A percentile compares a stretch with the other conserved stretches of the same genome.
These are phyloP conservation scores for Bellardia pandia DNA, from an alignment of 2,888 invertebrate species.

Conservation along the genomic window DNA sequence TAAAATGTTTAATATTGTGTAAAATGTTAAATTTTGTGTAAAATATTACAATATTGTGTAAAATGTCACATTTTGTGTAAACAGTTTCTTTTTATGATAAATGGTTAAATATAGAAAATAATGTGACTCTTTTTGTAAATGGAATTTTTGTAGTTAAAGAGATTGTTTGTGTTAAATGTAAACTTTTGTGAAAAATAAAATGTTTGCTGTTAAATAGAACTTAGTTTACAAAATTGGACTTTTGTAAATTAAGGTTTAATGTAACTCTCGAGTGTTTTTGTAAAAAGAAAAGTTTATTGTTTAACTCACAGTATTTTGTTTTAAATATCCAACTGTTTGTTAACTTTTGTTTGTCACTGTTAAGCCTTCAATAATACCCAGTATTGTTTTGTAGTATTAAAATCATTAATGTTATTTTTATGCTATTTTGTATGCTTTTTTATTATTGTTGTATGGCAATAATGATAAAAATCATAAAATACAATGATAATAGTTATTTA, in stretches of 20 bases:
- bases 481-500: constrained; percentile 53
- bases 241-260: too few species aligned
- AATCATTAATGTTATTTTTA: constrained; percentile 58
- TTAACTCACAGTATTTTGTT: background rate
- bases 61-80: too few species aligned
- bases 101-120: too few species aligned
- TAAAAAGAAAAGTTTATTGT: background rate
- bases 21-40: too few species aligned
- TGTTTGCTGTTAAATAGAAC: background rate
- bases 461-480: constrained; percentile 60
- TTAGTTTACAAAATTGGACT: background rate
- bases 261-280: background rate
- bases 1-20: too few species aligned
- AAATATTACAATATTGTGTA: too few species aligned
- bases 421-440: constrained; percentile 40
- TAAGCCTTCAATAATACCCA: background rate
- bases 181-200: background rate
- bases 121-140: too few species aligned
- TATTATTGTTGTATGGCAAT: constrained; percentile 22
- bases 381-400: constrained; percentile 30
- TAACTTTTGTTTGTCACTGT: constrained; percentile 10
- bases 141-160: too few species aligned
- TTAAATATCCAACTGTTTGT: background rate
- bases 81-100: too few species aligned
- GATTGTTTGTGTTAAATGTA: too few species aligned